These are phyloP conservation scores for Rhopalosiphum padi DNA, from an alignment of 1,140 invertebrate species.

Conservation along the genomic window DNA sequence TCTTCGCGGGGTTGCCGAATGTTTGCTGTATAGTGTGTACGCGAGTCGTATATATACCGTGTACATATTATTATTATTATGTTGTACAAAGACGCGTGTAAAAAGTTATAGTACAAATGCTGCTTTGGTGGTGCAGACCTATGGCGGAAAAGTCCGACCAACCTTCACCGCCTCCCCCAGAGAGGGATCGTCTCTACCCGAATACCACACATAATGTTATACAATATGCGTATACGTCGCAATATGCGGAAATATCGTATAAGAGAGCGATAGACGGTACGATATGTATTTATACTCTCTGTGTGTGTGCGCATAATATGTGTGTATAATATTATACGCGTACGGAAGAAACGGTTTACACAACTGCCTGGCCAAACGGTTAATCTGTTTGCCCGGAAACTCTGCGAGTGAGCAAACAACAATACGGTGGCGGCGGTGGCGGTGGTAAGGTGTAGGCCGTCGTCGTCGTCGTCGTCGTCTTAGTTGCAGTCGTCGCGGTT, in stretches of 20 bases:
- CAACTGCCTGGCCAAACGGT: neutral
- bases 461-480: neutral
- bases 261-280: neutral
- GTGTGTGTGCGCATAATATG: neutral
- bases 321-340: neutral
- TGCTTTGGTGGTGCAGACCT: neutral
- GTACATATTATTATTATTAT: neutral
- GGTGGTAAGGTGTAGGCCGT: neutral
- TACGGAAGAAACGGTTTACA: neutral
- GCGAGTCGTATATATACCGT: neutral
- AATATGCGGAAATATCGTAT: neutral
- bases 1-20: neutral
- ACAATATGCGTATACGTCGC: neutral
- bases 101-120: neutral
- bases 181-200: neutral
- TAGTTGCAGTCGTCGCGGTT: neutral
- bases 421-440: neutral
- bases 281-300: neutral
- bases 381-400: constrained; percentile 44
- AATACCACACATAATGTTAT: neutral
- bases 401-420: neutral
- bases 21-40: too few species aligned
- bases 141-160: too few species aligned
- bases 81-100: neutral
- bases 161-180: too few species aligned